These are phyloP conservation scores for Pararge aegeria DNA, from an alignment of 1,140 invertebrate species.

Conservation along the genomic window DNA sequence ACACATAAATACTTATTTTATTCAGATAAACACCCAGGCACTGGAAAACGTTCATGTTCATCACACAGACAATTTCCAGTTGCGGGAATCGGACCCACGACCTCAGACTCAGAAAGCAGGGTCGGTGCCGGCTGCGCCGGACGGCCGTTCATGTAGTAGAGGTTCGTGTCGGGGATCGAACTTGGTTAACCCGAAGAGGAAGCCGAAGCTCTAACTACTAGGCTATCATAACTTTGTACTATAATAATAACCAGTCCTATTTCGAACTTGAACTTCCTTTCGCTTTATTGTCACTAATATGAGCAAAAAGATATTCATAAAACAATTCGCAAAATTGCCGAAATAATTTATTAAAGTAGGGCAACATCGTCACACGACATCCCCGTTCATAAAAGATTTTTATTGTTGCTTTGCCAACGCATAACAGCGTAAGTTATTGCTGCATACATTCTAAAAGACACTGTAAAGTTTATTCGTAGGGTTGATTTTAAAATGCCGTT, in stretches of 20 bases:
- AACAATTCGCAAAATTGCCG: slow-evolving; percentile 64
- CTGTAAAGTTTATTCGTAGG: slow-evolving; percentile 13
- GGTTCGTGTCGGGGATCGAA: too few species aligned
- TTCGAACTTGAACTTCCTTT: slow-evolving; percentile 10
- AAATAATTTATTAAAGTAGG: slow-evolving; percentile 67
- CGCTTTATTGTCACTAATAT: slow-evolving; percentile 17
- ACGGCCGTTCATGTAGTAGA: too few species aligned
- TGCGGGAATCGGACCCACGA: too few species aligned
- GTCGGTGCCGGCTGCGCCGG: too few species aligned
- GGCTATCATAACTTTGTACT: too few species aligned
- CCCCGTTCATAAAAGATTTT: slow-evolving; percentile 69
- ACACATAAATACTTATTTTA: too few species aligned
- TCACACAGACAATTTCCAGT: too few species aligned
- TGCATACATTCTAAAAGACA: slow-evolving; percentile 9
- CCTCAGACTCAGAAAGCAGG: too few species aligned
- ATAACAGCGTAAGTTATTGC: slow-evolving; percentile 27
- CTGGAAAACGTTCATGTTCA: too few species aligned
- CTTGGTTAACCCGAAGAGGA: too few species aligned
- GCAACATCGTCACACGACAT: slow-evolving; percentile 59
- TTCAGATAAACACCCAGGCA: too few species aligned
- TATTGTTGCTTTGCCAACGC: slow-evolving; percentile 35
- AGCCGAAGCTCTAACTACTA: too few species aligned
- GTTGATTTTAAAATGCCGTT: slow-evolving; percentile 24
- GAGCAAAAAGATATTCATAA: slow-evolving; percentile 41
- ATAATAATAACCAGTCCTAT: not conserved